Evolutionary conservation across 2,113 vertebrate species (phyloP).

Genomic region (Malurus melanocephalus): DNA sequence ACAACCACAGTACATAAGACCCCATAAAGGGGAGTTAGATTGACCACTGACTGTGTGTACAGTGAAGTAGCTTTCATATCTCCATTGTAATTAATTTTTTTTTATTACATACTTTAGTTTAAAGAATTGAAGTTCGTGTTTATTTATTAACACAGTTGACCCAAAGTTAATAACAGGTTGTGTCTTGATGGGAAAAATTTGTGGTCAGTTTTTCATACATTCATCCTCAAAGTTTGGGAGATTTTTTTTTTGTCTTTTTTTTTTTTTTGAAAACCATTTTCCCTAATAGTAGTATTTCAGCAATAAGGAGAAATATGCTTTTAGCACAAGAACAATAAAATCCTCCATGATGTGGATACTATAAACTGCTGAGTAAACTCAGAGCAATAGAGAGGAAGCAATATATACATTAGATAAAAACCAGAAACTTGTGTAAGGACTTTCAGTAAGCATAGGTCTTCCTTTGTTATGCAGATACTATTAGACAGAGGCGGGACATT

Average conservation of each 20-base stretch:
- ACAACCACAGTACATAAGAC: rapidly evolving
- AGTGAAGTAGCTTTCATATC: background rate
- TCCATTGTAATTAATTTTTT: background rate
- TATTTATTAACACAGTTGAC: background rate
- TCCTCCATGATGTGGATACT: background rate
- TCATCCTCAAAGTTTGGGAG: background rate
- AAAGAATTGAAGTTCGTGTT: background rate
- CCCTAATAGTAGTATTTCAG: slow-evolving; percentile 20
- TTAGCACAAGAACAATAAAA: slow-evolving; percentile 53
- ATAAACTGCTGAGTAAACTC: slow-evolving; percentile 8
- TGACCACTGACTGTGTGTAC: background rate
- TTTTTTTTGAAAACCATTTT: background rate
- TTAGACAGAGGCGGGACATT: background rate
- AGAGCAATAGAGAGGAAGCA: slow-evolving; percentile 50
- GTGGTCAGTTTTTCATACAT: background rate
- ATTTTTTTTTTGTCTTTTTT: background rate
- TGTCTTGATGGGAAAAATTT: background rate
- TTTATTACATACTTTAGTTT: background rate
- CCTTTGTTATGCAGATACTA: background rate
- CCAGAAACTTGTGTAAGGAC: background rate
- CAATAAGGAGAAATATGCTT: slow-evolving; percentile 11
- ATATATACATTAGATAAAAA: slow-evolving; percentile 18
- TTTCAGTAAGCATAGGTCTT: slow-evolving; percentile 9
- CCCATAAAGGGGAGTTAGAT: background rate
- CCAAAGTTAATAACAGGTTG: background rate